Evolutionary conservation across 2,113 vertebrate species (phyloP).

Genomic region (Gnathonemus echidnorhynchus): DNA sequence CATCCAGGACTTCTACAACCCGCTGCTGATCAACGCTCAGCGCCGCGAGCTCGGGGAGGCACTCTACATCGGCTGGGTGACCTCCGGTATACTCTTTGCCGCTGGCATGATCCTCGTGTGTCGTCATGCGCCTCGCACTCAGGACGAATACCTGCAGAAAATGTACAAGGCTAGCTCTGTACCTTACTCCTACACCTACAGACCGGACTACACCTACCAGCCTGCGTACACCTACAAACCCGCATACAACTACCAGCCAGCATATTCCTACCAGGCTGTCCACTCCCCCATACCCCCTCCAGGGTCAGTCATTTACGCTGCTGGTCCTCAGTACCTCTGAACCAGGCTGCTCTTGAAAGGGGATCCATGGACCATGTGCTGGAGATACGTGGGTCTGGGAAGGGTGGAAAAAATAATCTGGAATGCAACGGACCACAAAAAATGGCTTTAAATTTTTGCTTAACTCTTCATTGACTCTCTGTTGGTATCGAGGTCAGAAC

Average conservation of each 20-base stretch:
- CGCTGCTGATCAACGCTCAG: conserved; percentile 61
- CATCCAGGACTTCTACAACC: conserved; percentile 67
- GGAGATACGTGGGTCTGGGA: not conserved
- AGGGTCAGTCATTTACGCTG: conserved; percentile 47
- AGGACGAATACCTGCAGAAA: conserved; percentile 39
- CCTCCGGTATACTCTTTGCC: conserved; percentile 55
- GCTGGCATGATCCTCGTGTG: conserved; percentile 65
- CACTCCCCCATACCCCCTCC: conserved; percentile 47
- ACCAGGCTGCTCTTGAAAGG: not conserved
- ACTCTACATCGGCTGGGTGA: conserved; percentile 69
- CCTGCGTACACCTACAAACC: conserved; percentile 31
- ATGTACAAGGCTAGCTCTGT: conserved; percentile 15
- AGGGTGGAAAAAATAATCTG: not conserved
- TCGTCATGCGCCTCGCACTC: conserved; percentile 58
- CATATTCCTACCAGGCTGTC: conserved; percentile 42
- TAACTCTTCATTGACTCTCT: not conserved
- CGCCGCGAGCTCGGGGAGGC: conserved; percentile 67
- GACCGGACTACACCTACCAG: conserved; percentile 28
- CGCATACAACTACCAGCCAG: conserved; percentile 37
- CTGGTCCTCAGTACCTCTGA: conserved; percentile 41
- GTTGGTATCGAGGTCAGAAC: not conserved
- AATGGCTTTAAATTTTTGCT: not conserved
- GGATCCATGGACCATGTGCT: not conserved
- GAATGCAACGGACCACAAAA: not conserved
- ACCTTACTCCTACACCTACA: conserved; percentile 25